Conservation (phyloP, 2,797 vertebrate genomes). For the Gymnothorax javanicus region DNA sequence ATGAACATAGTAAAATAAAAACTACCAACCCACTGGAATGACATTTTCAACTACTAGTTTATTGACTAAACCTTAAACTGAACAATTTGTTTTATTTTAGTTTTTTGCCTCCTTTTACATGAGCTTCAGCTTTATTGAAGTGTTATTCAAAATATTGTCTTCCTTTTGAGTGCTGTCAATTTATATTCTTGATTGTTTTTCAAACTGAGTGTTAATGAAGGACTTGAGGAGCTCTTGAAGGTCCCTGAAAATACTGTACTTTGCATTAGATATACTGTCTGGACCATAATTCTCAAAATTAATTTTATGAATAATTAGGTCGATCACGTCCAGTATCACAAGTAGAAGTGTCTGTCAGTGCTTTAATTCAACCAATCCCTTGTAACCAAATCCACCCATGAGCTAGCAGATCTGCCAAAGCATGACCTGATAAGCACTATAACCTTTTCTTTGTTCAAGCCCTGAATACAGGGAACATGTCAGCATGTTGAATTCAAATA, state of each 20-base stretch:
- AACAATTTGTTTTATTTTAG: neutral
- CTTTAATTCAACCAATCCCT: neutral
- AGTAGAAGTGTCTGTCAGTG: neutral
- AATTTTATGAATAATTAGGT: neutral
- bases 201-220: neutral
- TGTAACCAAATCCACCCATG: slow-evolving; percentile 26
- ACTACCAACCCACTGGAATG: neutral
- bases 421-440: slow-evolving; percentile 13
- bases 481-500: slow-evolving; percentile 55
- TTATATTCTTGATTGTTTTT: too few species aligned
- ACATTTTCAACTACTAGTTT: neutral
- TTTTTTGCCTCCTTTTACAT: too few species aligned
- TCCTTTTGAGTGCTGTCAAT: too few species aligned
- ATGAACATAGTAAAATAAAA: neutral
- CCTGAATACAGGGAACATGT: slow-evolving; percentile 33
- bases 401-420: slow-evolving; percentile 8
- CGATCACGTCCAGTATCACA: neutral
- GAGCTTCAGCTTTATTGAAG: too few species aligned
- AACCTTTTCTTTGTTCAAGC: slow-evolving; percentile 32
- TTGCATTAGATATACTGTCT: neutral
- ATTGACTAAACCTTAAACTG: neutral
- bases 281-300: neutral
- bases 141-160: too few species aligned
- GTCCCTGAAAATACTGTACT: neutral
- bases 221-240: neutral